phyloP scores from a whole-genome alignment of 2,888 invertebrate genomes.

The Caenorhabditis angaria region DNA sequence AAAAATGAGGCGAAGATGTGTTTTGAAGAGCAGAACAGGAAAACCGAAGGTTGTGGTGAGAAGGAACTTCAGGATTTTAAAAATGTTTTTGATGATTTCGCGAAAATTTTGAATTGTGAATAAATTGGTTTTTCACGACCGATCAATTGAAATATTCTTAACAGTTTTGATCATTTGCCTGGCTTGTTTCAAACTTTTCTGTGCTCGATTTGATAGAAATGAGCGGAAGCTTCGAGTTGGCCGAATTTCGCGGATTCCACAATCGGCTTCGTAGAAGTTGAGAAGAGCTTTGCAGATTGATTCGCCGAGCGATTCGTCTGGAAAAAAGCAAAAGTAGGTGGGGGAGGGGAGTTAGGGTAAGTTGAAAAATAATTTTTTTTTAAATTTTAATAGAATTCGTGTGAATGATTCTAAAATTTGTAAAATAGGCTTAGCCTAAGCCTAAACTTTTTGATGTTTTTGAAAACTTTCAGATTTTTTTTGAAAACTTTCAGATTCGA shows the following conservation, averaged over 20 bases:
- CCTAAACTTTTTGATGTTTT: too few relatives aligned
- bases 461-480: too few relatives aligned
- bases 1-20: too few relatives aligned
- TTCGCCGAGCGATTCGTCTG: constrained; percentile 50
- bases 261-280: constrained; percentile 37
- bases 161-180: constrained; percentile 33
- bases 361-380: too few relatives aligned
- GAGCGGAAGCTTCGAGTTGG: constrained; percentile 32
- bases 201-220: constrained; percentile 29
- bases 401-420: too few relatives aligned
- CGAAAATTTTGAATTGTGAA: neutral
- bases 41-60: too few relatives aligned
- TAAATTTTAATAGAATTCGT: too few relatives aligned
- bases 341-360: neutral
- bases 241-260: constrained; percentile 23
- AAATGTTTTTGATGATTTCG: neutral
- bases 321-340: constrained; percentile 7
- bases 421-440: too few relatives aligned
- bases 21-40: too few relatives aligned
- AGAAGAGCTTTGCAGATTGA: constrained; percentile 32
- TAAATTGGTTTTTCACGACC: too few relatives aligned
- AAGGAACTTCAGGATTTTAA: neutral
- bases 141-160: constrained; percentile 9
- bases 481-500: too few relatives aligned
- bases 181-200: constrained; percentile 32